These are phyloP conservation scores for Norana najaformis DNA, from an alignment of 2,888 invertebrate genomes.

Conservation along the genomic window DNA sequence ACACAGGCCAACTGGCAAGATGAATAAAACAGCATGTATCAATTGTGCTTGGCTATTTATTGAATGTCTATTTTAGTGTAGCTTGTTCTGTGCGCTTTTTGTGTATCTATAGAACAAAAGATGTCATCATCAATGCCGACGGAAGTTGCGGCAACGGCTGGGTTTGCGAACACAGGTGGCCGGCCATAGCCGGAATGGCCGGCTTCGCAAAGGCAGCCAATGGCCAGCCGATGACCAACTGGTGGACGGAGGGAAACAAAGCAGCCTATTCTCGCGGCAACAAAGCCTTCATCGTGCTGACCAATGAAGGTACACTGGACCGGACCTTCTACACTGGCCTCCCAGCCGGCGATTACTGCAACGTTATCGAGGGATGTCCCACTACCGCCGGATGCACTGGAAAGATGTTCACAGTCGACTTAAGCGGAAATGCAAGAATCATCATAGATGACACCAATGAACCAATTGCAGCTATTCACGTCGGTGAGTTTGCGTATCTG, in stretches of 20 bases:
- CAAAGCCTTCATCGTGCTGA: conserved; percentile 59
- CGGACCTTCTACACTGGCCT: conserved; percentile 54
- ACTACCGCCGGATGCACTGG: conserved; percentile 21
- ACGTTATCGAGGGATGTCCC: conserved; percentile 52
- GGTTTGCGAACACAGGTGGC: conserved; percentile 61
- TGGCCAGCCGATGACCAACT: conserved; percentile 51
- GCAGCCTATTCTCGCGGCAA: conserved; percentile 56
- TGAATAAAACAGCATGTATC: no score
- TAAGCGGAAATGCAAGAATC: conserved; percentile 69
- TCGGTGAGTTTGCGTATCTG: conserved; percentile 30
- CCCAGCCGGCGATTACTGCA: conserved; percentile 59
- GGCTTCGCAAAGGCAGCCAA: conserved; percentile 55
- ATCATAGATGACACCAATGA: conserved; percentile 64
- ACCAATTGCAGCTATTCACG: conserved; percentile 75
- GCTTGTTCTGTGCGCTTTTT: neutral
- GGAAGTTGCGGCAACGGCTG: conserved; percentile 48
- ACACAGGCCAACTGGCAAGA: no score
- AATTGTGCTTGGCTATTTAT: neutral
- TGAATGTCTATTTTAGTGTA: neutral
- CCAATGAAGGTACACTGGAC: conserved; percentile 51
- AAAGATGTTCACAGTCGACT: conserved; percentile 67
- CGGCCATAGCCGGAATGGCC: conserved; percentile 56
- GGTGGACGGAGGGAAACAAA: conserved; percentile 51
- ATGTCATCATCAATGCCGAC: conserved; percentile 51
- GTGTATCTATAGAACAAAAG: conserved; percentile 25